phyloP scores from a whole-genome alignment of 30 jellyfish, hydroid and myxozoan species.

The Aurelia coerulea region DNA sequence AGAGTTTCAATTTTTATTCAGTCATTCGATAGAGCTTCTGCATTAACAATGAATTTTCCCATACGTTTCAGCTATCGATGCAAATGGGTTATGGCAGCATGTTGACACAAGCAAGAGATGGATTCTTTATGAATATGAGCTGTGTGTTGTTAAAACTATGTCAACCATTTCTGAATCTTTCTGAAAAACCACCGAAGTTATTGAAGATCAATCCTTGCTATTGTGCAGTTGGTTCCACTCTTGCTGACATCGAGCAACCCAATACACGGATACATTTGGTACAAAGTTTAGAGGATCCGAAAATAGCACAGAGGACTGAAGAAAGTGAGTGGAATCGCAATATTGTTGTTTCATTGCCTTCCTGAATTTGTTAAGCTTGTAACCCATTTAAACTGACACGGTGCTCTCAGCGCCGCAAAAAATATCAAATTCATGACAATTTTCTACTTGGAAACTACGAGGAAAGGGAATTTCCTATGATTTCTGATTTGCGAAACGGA shows the following conservation, averaged over 20 bases:
- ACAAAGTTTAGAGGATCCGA: slow-evolving; percentile 69
- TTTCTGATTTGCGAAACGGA: no score
- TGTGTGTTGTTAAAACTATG: slow-evolving; percentile 75
- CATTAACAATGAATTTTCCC: not conserved
- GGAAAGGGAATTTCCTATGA: no score
- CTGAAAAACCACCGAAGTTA: slow-evolving; percentile 50
- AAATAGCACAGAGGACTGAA: slow-evolving; percentile 79
- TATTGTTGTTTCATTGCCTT: no score
- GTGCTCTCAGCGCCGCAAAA: no score
- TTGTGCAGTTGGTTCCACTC: slow-evolving; percentile 69
- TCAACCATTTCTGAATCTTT: slow-evolving; percentile 74
- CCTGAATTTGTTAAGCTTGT: no score
- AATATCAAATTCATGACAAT: no score
- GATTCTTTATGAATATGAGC: slow-evolving; percentile 85
- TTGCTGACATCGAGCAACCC: slow-evolving; percentile 57
- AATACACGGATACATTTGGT: slow-evolving; percentile 74
- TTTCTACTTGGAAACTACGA: no score
- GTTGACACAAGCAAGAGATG: slow-evolving; percentile 78
- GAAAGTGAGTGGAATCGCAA: slow-evolving; percentile 41
- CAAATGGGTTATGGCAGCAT: slow-evolving; percentile 58
- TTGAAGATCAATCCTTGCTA: slow-evolving; percentile 79
- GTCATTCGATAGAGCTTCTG: not conserved
- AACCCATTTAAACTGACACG: no score
- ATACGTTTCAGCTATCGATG: slow-evolving; percentile 29
- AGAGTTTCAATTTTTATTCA: not conserved